These are phyloP conservation scores for Amazona ochrocephala DNA, from an alignment of 2,797 vertebrate species.

Conservation along the genomic window DNA sequence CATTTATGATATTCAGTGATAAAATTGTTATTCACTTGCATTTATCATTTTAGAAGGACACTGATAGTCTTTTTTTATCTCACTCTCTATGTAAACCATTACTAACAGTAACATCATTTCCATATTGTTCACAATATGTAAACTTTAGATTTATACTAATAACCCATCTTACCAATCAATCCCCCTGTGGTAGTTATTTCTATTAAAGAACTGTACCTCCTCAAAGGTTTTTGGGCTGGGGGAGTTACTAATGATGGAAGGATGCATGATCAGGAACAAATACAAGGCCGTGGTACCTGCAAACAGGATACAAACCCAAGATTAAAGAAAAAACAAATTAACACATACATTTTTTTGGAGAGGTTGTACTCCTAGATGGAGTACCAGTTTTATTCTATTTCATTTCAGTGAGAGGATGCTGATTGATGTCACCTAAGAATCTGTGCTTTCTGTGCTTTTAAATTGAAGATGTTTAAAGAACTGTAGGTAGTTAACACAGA, in stretches of 20 bases:
- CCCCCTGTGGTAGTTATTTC: slow-evolving; percentile 99
- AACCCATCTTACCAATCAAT: slow-evolving; percentile 95
- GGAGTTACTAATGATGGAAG: slow-evolving; percentile 97
- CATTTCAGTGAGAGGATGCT: not conserved
- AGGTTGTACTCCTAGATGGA: not conserved
- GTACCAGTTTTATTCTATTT: not conserved
- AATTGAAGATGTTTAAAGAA: not conserved
- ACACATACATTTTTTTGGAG: accelerated
- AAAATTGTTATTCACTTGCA: not conserved
- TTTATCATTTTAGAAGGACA: not conserved
- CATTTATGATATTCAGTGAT: not conserved
- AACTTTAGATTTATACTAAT: slow-evolving; percentile 81
- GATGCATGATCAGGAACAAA: slow-evolving; percentile 98
- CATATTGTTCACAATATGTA: slow-evolving; percentile 72
- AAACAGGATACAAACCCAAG: slow-evolving; percentile 60
- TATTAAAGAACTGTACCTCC: slow-evolving; percentile 99
- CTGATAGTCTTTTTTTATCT: not conserved
- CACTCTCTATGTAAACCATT: slow-evolving; percentile 7
- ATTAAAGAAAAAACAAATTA: not conserved
- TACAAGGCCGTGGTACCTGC: slow-evolving; percentile 96
- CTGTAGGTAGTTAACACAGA: not conserved
- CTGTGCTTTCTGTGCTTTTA: not conserved
- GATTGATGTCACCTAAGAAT: not conserved
- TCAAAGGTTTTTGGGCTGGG: slow-evolving; percentile 96
- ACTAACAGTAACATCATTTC: slow-evolving; percentile 64